phyloP scores from a whole-genome alignment of 1,140 invertebrate genomes.

The Eumeta japonica region DNA sequence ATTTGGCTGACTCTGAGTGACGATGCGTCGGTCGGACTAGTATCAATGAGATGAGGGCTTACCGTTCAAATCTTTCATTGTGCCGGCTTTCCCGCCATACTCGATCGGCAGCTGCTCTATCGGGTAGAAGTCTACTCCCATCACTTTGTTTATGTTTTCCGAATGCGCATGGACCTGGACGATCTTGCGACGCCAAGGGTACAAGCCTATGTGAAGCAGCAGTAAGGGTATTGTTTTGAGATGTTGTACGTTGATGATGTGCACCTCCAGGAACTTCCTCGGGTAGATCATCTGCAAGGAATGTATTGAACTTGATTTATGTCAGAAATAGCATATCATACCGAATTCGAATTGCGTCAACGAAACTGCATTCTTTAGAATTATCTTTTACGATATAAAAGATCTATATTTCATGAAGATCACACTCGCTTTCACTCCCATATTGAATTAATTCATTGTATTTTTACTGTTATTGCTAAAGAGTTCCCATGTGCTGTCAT shows the following conservation, averaged over 20 bases:
- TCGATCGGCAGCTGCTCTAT: conserved; percentile 37
- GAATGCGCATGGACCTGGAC: conserved; percentile 26
- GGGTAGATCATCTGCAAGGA: conserved; percentile 38
- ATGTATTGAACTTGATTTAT: not conserved
- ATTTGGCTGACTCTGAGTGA: too few relatives aligned
- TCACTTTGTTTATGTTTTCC: conserved; percentile 29
- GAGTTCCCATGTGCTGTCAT: not conserved
- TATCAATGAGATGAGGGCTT: conserved; percentile 5
- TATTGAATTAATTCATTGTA: too few relatives aligned
- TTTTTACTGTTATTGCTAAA: too few relatives aligned
- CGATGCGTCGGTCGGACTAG: too few relatives aligned
- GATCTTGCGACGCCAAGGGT: conserved; percentile 42
- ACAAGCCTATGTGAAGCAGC: conserved; percentile 35
- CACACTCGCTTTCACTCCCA: not conserved
- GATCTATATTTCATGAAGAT: not conserved
- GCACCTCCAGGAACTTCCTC: conserved; percentile 31
- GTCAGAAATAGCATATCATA: not conserved
- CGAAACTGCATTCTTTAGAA: not conserved
- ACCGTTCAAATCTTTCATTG: conserved; percentile 51
- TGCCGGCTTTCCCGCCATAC: conserved; percentile 42
- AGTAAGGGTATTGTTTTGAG: conserved; percentile 41
- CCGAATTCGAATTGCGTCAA: not conserved
- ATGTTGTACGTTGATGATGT: conserved; percentile 41
- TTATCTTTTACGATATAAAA: not conserved
- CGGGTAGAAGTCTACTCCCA: conserved; percentile 31